A percentile compares a stretch with the other conserved stretches of the same genome.
Conservation (phyloP, 2,113 vertebrate genomes). For the Gymnogyps californianus region DNA sequence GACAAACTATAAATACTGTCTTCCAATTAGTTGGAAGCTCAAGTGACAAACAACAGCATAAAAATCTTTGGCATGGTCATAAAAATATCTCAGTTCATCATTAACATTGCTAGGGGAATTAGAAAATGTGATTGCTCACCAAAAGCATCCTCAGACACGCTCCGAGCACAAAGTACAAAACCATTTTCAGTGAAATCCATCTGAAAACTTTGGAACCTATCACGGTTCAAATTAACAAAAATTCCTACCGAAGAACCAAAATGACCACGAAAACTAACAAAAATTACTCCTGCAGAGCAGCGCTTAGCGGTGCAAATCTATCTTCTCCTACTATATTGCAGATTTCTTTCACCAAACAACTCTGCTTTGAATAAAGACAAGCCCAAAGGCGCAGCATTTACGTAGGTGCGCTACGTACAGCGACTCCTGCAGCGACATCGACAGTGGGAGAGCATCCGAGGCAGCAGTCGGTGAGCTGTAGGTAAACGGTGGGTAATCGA, state of each 20-base stretch:
- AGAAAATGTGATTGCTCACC: neutral
- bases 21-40: neutral
- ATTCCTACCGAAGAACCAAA: neutral
- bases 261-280: rapidly evolving
- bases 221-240: neutral
- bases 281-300: neutral
- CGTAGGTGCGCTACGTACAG: neutral
- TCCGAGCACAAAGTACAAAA: neutral
- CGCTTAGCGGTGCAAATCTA: neutral
- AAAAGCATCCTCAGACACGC: neutral
- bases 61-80: neutral
- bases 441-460: neutral
- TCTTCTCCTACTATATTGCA: neutral
- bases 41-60: neutral
- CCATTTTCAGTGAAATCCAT: neutral
- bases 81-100: neutral
- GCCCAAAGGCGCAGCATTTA: neutral
- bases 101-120: neutral
- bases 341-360: neutral
- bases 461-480: neutral
- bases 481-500: neutral
- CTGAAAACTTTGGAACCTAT: neutral
- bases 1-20: neutral
- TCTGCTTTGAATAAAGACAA: neutral
- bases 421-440: neutral